Conservation (phyloP, 2,797 vertebrate species). For the Choloepus didactylus region DNA sequence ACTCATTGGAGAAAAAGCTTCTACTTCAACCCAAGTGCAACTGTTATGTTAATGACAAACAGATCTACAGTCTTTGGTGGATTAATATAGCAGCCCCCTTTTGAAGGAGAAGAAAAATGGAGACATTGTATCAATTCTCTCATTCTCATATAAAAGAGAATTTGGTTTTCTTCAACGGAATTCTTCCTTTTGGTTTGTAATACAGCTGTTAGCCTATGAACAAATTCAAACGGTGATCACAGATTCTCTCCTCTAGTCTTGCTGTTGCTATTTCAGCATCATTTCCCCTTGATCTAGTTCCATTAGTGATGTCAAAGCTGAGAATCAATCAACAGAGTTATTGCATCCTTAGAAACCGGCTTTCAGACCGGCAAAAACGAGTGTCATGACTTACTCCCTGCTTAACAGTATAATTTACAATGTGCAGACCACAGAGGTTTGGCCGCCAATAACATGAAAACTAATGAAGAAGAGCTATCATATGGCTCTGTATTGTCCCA, state of each 20-base stretch:
- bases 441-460: constrained; percentile 28
- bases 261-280: neutral
- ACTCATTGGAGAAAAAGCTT: constrained; percentile 15
- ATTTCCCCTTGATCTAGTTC: neutral
- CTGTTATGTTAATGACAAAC: neutral
- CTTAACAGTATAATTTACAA: constrained; percentile 28
- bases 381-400: neutral
- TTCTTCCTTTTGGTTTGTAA: neutral
- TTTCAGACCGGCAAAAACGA: constrained; percentile 60
- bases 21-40: constrained; percentile 56
- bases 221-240: neutral
- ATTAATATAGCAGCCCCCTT: neutral
- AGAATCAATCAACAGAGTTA: neutral
- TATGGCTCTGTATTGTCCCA: neutral
- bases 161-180: constrained; percentile 42
- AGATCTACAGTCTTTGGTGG: neutral
- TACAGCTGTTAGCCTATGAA: neutral
- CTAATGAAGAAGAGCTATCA: neutral
- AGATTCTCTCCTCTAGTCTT: neutral
- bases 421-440: constrained; percentile 6
- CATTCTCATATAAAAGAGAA: neutral
- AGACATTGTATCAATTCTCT: neutral
- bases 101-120: neutral
- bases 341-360: constrained; percentile 23
- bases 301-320: neutral